A percentile compares a stretch with the other conserved stretches of the same genome.
phyloP scores from a whole-genome alignment of 2,888 invertebrate genomes.

The Drosophila lacicola region DNA sequence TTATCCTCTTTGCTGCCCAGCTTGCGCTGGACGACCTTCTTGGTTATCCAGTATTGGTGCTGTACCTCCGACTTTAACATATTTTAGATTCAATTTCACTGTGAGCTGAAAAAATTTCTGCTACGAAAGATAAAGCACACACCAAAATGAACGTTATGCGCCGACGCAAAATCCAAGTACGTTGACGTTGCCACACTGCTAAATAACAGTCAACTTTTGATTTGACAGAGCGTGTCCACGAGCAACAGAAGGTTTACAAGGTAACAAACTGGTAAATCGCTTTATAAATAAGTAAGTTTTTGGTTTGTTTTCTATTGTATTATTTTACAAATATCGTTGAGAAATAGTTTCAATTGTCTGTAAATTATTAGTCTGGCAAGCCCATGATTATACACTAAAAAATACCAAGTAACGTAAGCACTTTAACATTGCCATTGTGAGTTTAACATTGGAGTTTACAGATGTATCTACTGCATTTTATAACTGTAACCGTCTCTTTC shows the following conservation, averaged over 20 bases:
- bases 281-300: too few relatives aligned
- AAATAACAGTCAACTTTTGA: not conserved
- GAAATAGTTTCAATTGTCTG: not conserved
- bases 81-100: constrained; percentile 45
- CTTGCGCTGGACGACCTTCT: constrained; percentile 96
- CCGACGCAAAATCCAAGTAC: constrained; percentile 52
- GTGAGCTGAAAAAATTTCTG: constrained; percentile 32
- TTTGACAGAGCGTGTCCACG: too few relatives aligned
- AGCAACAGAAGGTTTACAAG: not conserved
- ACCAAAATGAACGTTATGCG: constrained; percentile 40
- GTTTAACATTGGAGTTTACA: constrained; percentile 45
- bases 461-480: constrained; percentile 17
- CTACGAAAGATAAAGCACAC: constrained; percentile 37
- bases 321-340: not conserved
- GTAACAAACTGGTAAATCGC: too few relatives aligned
- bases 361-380: constrained; percentile 8
- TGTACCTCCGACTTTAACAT: constrained; percentile 89
- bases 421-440: constrained; percentile 34
- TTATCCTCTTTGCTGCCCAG: constrained; percentile 99
- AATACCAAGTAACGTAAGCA: constrained; percentile 12
- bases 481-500: constrained; percentile 27
- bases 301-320: not conserved
- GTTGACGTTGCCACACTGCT: constrained; percentile 31
- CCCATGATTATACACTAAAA: constrained; percentile 5
- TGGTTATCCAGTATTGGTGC: constrained; percentile 99